These are phyloP conservation scores for Riparia riparia DNA, from an alignment of 2,113 vertebrate species.

Conservation along the genomic window DNA sequence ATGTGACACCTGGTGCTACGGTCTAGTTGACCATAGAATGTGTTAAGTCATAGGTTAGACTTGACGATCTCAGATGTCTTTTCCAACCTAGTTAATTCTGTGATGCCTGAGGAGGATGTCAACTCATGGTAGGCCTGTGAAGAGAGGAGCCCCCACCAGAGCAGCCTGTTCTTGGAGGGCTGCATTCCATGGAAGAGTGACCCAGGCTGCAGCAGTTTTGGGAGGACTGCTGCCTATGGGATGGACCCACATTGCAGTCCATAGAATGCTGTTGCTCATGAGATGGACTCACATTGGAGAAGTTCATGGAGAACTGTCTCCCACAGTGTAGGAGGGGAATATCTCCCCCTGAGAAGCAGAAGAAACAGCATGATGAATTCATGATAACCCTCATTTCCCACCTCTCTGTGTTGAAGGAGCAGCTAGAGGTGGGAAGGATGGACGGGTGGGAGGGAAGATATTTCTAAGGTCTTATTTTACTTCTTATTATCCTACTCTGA, in stretches of 20 bases:
- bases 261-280: neutral
- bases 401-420: too few species aligned
- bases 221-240: accelerated
- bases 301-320: neutral
- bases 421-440: neutral
- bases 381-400: neutral
- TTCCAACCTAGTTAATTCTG: neutral
- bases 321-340: neutral
- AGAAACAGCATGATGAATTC: neutral
- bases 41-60: neutral
- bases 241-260: neutral
- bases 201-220: neutral
- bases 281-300: too few species aligned
- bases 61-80: neutral
- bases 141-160: neutral
- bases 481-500: neutral
- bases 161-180: neutral
- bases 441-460: neutral
- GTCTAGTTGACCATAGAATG: too few species aligned
- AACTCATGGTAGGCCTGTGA: neutral
- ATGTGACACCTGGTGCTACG: neutral
- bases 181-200: neutral
- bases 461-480: neutral
- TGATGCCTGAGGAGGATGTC: neutral
- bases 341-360: accelerated